Conservation (phyloP, 2,888 invertebrate genomes). For the Aphelenchoides bicaudatus region DNA sequence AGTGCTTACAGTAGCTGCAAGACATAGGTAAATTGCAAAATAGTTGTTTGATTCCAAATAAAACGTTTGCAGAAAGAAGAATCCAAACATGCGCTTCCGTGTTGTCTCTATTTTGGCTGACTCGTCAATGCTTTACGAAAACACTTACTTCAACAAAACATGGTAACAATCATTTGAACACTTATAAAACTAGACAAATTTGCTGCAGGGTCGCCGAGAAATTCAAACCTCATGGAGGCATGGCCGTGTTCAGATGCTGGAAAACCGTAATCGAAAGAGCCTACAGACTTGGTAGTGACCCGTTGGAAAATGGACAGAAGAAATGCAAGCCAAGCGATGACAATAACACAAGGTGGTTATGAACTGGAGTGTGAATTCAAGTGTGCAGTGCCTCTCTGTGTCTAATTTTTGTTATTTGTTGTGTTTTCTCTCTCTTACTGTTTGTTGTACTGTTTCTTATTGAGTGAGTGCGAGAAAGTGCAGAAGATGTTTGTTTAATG, state of each 20-base stretch:
- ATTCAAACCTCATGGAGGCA: constrained; percentile 41
- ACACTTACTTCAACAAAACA: constrained; percentile 21
- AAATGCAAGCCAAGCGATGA: too few relatives aligned
- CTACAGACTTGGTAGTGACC: constrained; percentile 11
- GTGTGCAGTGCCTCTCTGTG: too few relatives aligned
- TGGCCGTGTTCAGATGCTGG: constrained; percentile 46
- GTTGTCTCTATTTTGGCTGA: constrained; percentile 42
- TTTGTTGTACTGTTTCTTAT: too few relatives aligned
- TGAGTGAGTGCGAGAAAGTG: too few relatives aligned
- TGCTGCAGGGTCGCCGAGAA: constrained; percentile 43
- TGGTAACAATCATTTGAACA: too few relatives aligned
- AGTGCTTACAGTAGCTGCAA: constrained; percentile 40
- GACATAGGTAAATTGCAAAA: constrained; percentile 15
- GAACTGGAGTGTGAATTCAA: too few relatives aligned
- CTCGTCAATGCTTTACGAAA: constrained; percentile 34
- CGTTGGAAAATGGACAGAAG: background rate
- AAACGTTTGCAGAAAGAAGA: constrained; percentile 15
- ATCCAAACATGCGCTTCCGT: constrained; percentile 6
- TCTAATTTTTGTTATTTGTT: too few relatives aligned
- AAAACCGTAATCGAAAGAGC: constrained; percentile 8
- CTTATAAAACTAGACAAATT: too few relatives aligned
- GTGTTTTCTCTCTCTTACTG: background rate
- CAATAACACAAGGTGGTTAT: too few relatives aligned
- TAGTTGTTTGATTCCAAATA: background rate
- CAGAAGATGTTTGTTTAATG: too few relatives aligned